These are phyloP conservation scores for Apotomis betuletana DNA, from an alignment of 2,888 invertebrate species.

Conservation along the genomic window DNA sequence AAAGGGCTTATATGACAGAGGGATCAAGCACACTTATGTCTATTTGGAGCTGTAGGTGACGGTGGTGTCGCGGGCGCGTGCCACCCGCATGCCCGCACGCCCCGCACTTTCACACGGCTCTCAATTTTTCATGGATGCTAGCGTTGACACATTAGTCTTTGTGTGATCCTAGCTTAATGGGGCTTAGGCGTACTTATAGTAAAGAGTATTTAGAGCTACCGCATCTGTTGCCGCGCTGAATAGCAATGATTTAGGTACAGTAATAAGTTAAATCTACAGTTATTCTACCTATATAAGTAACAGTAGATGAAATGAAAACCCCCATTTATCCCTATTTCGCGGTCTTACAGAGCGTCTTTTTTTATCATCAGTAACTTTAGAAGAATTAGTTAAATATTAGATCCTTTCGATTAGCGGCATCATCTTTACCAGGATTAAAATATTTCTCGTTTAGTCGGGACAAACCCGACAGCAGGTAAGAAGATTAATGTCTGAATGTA, in stretches of 20 bases:
- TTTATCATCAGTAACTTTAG: too few relatives aligned
- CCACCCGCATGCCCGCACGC: slow-evolving; percentile 63
- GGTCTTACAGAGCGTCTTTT: too few relatives aligned
- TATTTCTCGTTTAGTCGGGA: too few relatives aligned
- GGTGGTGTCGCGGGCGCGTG: slow-evolving; percentile 53
- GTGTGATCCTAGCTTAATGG: slow-evolving; percentile 22
- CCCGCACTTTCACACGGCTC: slow-evolving; percentile 54
- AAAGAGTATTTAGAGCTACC: slow-evolving; percentile 7
- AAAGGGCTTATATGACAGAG: not conserved
- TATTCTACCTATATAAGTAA: too few relatives aligned
- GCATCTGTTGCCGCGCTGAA: not conserved
- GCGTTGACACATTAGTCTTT: slow-evolving; percentile 35
- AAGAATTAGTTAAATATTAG: too few relatives aligned
- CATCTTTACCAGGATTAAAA: too few relatives aligned
- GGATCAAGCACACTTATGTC: not conserved
- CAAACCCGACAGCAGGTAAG: too few relatives aligned
- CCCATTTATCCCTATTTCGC: too few relatives aligned
- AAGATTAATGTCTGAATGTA: too few relatives aligned
- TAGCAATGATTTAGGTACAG: not conserved
- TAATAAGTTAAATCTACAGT: not conserved
- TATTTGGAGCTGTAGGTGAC: not conserved
- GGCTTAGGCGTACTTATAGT: slow-evolving; percentile 11
- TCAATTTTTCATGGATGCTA: slow-evolving; percentile 42
- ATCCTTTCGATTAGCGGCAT: too few relatives aligned
- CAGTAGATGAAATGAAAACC: too few relatives aligned